Conservation (phyloP, 2,888 invertebrate species). For the Phania funesta region DNA sequence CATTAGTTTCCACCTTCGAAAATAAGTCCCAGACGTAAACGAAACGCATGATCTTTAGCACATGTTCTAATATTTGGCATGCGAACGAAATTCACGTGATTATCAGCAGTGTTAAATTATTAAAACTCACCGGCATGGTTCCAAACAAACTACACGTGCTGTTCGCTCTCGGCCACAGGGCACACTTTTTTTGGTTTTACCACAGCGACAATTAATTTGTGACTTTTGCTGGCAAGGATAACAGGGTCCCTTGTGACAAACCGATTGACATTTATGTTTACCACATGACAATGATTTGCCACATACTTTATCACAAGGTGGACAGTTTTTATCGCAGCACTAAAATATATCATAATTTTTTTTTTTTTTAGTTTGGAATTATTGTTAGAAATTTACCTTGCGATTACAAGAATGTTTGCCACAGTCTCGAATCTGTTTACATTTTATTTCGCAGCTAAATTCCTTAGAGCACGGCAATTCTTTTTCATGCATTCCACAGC, state of each 20-base stretch:
- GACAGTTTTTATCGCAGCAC: constrained; percentile 93
- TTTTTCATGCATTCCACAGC: constrained; percentile 89
- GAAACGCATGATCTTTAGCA: too few relatives aligned
- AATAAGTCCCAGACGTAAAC: too few relatives aligned
- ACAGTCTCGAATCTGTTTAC: constrained; percentile 89
- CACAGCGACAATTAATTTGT: constrained; percentile 88
- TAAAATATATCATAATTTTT: constrained; percentile 71
- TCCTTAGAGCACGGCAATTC: constrained; percentile 93
- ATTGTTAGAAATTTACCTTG: constrained; percentile 82
- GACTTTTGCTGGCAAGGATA: constrained; percentile 86
- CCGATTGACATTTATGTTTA: constrained; percentile 90
- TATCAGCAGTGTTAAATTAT: too few relatives aligned
- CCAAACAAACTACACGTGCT: constrained; percentile 88
- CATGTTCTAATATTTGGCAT: too few relatives aligned
- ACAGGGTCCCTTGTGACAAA: constrained; percentile 89
- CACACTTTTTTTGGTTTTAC: constrained; percentile 87
- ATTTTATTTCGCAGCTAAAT: constrained; percentile 93
- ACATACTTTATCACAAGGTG: constrained; percentile 91
- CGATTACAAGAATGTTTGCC: constrained; percentile 93
- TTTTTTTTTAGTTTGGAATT: not conserved
- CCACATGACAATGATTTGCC: constrained; percentile 91
- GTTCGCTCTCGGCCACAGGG: constrained; percentile 92
- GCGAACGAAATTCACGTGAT: too few relatives aligned
- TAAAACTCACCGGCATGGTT: constrained; percentile 84
- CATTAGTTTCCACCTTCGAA: too few relatives aligned